These are phyloP conservation scores for Hipparchia sbordonii DNA, from an alignment of 2,888 invertebrate species.

Conservation along the genomic window DNA sequence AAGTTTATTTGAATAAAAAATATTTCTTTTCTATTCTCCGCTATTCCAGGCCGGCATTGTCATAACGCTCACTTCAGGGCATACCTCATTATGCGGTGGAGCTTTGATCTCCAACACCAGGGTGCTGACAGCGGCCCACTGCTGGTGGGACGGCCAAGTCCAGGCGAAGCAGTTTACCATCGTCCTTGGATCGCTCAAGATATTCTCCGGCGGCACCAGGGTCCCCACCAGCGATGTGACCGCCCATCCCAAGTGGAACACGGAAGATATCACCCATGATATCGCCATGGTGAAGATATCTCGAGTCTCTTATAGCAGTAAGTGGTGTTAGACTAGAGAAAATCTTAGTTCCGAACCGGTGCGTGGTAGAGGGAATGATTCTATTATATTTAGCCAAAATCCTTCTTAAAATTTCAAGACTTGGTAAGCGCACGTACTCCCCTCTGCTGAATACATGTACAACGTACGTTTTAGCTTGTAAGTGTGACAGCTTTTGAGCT, in stretches of 20 bases:
- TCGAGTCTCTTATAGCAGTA: slow-evolving; percentile 56
- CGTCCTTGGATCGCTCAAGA: slow-evolving; percentile 65
- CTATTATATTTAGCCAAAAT: no score
- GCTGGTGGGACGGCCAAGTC: slow-evolving; percentile 70
- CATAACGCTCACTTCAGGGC: slow-evolving; percentile 55
- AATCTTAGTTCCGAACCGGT: no score
- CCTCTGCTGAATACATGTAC: no score
- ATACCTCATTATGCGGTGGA: slow-evolving; percentile 69
- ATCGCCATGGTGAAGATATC: slow-evolving; percentile 62
- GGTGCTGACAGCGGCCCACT: slow-evolving; percentile 71
- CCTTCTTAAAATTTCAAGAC: not conserved
- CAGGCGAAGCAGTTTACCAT: slow-evolving; percentile 61
- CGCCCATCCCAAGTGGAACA: slow-evolving; percentile 63
- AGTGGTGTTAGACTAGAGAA: slow-evolving; percentile 44
- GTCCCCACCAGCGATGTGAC: slow-evolving; percentile 53
- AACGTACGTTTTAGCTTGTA: no score
- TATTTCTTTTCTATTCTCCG: slow-evolving; percentile 24
- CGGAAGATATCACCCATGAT: slow-evolving; percentile 54
- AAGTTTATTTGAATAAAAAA: no score
- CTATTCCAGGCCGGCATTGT: slow-evolving; percentile 65
- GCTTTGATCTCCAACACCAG: slow-evolving; percentile 61
- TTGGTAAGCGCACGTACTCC: not conserved
- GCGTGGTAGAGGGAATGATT: no score
- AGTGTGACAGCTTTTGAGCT: no score
- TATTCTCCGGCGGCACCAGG: slow-evolving; percentile 70